Conservation (phyloP, 2,888 invertebrate genomes). For the Tanypteryx hageni region DNA sequence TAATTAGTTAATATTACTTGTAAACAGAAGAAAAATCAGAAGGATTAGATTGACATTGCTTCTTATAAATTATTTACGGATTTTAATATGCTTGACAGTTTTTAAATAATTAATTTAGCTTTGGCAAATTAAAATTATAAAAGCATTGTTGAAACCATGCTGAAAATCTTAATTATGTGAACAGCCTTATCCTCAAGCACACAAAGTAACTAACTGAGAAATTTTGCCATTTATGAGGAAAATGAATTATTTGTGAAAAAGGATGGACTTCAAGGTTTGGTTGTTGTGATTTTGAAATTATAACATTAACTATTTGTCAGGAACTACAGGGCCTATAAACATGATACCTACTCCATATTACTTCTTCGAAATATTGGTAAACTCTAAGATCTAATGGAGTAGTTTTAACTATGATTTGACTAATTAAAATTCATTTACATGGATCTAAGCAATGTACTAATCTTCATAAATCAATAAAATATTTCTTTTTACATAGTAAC, state of each 20-base stretch:
- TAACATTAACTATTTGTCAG: not conserved
- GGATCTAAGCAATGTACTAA: slow-evolving; percentile 2
- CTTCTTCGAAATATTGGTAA: not conserved
- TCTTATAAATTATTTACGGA: too few relatives aligned
- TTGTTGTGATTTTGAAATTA: not conserved
- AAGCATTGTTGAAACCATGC: not conserved
- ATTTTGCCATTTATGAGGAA: not conserved
- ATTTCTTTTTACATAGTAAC: not conserved
- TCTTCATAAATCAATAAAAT: not conserved
- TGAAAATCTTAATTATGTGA: not conserved
- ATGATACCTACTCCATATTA: not conserved
- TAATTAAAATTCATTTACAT: not conserved
- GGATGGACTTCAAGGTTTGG: not conserved
- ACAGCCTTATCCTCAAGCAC: not conserved
- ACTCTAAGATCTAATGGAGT: slow-evolving; percentile 10
- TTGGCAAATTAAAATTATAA: not conserved
- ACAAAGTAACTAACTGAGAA: not conserved
- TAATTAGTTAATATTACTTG: too few relatives aligned
- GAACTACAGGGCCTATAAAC: not conserved
- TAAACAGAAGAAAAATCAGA: too few relatives aligned
- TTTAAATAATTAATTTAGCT: not conserved
- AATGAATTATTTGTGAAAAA: not conserved
- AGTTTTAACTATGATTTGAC: not conserved
- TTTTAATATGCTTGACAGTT: too few relatives aligned
- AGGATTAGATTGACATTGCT: too few relatives aligned